Evolutionary conservation across 1,140 invertebrate species (phyloP), one percentile per base, ranked within the genome.

Genomic region (Bacillus rossius): DNA sequence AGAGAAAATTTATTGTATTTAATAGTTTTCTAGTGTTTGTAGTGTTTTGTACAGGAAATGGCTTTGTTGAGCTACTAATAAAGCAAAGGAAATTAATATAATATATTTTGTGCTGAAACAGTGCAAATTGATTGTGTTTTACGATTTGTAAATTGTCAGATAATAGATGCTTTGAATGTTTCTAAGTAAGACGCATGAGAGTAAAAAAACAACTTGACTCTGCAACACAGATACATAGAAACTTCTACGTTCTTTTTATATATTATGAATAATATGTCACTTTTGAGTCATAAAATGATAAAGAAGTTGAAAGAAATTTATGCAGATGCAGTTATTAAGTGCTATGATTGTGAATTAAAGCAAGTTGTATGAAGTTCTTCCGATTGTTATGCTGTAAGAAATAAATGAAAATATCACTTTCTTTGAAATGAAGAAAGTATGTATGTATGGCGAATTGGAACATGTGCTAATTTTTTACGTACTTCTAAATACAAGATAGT

Each of bases 91-190:
- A 49, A 14, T 48, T 17, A 57, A 25, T 57, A 57, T 57, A 48
- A 47, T 57, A 57, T 57, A 57, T 57, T 57, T 50, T 49, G 55
- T 57, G 55, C 45, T 49, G 14, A 26, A 14, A 20, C 23, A 8
- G 23, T 19, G 16, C 29, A 43, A 26, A 22, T 37, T 29, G 37
- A 57, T 57, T 57, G 43, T 57, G 42, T 57, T 57, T n/a, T 57
- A 57, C 43, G 38, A 22, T 57, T 57, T 57, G 55, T 57, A 43
- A 57, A 55, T 45, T 55, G 54, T 20, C 19, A 47, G 45, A 55
- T 45, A 57, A 57, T 57, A 57, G 55, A 50, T 17, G 55, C 55
- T 57, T 57, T 57, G 55, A 49, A 57, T 57, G 55, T 57, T 57
- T 14, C 47, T 40, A 48, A 48, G 40, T n/a, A 23, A 22, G 29